Evolutionary conservation across 30 jellyfish, hydroid and myxozoan species (phyloP).

Genomic region (Aurelia sp.): DNA sequence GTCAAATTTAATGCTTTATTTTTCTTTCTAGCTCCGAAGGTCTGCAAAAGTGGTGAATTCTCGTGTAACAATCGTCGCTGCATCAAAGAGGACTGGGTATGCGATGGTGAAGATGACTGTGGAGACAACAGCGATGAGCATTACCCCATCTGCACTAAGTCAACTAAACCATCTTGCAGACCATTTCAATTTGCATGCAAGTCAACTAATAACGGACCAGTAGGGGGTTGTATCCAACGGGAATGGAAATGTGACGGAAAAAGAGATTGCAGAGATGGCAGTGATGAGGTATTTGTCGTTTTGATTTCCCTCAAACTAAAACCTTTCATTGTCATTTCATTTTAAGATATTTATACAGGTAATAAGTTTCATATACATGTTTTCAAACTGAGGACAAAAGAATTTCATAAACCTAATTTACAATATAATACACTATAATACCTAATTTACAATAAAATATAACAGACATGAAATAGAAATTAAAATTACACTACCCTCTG

Average conservation of each 20-base stretch:
- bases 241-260: slow-evolving; percentile 74
- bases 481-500: too few relatives aligned
- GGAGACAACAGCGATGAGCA: slow-evolving; percentile 78
- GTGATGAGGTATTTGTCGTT: slow-evolving; percentile 58
- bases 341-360: too few relatives aligned
- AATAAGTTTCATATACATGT: too few relatives aligned
- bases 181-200: slow-evolving; percentile 64
- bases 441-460: too few relatives aligned
- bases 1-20: not conserved
- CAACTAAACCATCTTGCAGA: slow-evolving; percentile 32
- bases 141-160: slow-evolving; percentile 45
- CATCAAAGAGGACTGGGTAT: slow-evolving; percentile 52
- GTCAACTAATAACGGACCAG: slow-evolving; percentile 21
- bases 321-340: too few relatives aligned
- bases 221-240: slow-evolving; percentile 48
- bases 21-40: slow-evolving; percentile 40
- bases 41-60: slow-evolving; percentile 59
- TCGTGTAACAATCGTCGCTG: slow-evolving; percentile 70
- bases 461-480: too few relatives aligned
- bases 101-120: slow-evolving; percentile 88
- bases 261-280: slow-evolving; percentile 80
- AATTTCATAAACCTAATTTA: too few relatives aligned
- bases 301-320: too few relatives aligned
- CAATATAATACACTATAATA: too few relatives aligned
- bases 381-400: too few relatives aligned